A percentile compares a stretch with the other conserved stretches of the same genome.
phyloP scores from a whole-genome alignment of 92 coral and sea anemone genomes.

The Epizoanthus stellaris region DNA sequence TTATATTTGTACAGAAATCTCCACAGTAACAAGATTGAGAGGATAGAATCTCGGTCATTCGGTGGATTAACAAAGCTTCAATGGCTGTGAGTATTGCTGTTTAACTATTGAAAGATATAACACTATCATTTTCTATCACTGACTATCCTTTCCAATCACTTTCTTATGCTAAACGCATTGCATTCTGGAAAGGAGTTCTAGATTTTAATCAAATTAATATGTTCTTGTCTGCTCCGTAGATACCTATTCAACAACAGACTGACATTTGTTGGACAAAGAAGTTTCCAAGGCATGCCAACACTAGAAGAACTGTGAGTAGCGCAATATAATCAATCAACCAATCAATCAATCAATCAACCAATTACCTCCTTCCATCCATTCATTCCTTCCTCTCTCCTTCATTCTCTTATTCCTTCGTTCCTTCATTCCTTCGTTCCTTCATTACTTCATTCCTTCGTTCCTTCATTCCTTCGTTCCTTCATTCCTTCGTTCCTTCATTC shows the following conservation, averaged over 20 bases:
- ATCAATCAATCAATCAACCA: no score
- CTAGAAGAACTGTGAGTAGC: constrained; percentile 39
- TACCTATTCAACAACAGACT: constrained; percentile 24
- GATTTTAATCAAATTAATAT: no score
- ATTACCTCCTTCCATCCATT: no score
- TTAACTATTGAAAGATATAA: no score
- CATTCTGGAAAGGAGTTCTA: no score
- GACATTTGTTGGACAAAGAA: constrained; percentile 25
- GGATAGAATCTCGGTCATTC: constrained; percentile 35
- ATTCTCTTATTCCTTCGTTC: no score
- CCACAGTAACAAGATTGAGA: constrained; percentile 10
- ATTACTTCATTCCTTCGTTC: not conserved
- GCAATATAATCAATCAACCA: not conserved
- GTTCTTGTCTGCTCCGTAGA: no score
- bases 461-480: not conserved
- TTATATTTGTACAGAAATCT: constrained; percentile 12
- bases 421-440: not conserved
- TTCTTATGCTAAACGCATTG: no score
- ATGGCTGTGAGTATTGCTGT: constrained; percentile 14
- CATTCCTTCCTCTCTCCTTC: not conserved
- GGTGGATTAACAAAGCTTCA: constrained; percentile 35
- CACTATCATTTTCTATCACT: no score
- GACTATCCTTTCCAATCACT: no score
- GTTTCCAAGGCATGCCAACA: constrained; percentile 30
- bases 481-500: not conserved